These are phyloP conservation scores for Ataeniobius toweri DNA, from an alignment of 2,797 vertebrate species.

Conservation along the genomic window DNA sequence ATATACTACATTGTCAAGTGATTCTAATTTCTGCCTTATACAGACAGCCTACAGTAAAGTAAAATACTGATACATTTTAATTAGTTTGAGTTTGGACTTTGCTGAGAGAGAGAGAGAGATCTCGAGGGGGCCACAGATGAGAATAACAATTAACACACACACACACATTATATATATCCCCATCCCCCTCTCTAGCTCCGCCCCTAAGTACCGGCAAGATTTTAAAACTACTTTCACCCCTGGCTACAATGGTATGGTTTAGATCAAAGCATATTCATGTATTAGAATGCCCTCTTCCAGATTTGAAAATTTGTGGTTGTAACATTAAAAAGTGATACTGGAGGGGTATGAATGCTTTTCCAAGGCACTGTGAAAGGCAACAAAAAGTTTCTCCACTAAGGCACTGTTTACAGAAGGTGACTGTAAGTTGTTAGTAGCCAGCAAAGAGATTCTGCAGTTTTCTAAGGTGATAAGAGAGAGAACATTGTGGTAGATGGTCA, in stretches of 20 bases:
- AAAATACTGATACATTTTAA: no score
- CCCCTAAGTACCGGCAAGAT: no score
- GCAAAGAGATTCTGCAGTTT: conserved; percentile 35
- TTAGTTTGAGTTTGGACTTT: no score
- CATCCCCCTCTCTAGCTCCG: no score
- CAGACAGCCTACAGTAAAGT: no score
- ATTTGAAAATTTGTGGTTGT: background rate
- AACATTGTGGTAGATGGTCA: conserved; percentile 64
- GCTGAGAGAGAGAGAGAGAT: no score
- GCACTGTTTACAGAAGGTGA: conserved; percentile 8
- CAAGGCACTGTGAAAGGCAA: conserved; percentile 3
- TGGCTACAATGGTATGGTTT: background rate
- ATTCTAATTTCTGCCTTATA: no score
- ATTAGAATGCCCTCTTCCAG: background rate
- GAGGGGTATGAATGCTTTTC: background rate
- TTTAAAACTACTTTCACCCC: no score
- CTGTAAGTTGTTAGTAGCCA: conserved; percentile 40
- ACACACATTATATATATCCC: no score
- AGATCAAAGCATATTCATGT: background rate
- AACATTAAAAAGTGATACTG: background rate
- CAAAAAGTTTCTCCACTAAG: conserved; percentile 28
- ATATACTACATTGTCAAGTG: no score
- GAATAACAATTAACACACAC: no score
- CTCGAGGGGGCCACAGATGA: no score
- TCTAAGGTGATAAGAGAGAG: conserved; percentile 62